Percentiles rank a stretch among this genome's conserved stretches.
These are phyloP conservation scores for Microcebus murinus DNA, from an alignment of 2,113 vertebrate genomes.

Conservation along the genomic window DNA sequence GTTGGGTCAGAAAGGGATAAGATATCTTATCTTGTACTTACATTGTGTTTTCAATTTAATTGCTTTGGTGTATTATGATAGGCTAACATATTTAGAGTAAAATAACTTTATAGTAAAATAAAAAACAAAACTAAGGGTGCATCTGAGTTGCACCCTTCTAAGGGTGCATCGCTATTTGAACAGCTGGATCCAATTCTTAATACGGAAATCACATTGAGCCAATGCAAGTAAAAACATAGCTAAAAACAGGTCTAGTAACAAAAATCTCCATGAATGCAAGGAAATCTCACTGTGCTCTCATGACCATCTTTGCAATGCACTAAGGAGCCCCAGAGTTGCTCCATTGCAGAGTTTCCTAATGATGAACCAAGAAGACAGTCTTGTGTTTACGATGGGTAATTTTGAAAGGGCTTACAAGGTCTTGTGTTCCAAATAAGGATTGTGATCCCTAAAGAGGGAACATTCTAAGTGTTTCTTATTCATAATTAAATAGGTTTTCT, in stretches of 20 bases:
- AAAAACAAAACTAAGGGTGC: background rate
- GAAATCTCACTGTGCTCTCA: background rate
- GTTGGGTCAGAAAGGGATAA: background rate
- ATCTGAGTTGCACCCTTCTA: background rate
- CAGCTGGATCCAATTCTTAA: slow-evolving; percentile 44
- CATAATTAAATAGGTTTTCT: slow-evolving; percentile 77
- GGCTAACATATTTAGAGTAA: background rate
- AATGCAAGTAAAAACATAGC: slow-evolving; percentile 59
- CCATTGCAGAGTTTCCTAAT: slow-evolving; percentile 43
- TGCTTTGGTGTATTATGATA: background rate
- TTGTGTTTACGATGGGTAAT: background rate
- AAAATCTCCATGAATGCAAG: slow-evolving; percentile 48
- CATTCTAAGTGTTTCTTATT: slow-evolving; percentile 78
- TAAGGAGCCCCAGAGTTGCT: background rate
- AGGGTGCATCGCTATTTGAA: slow-evolving; percentile 52
- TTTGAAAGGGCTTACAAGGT: slow-evolving; percentile 63
- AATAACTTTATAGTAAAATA: background rate
- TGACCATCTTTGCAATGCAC: background rate
- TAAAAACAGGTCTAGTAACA: background rate
- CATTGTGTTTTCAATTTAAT: background rate
- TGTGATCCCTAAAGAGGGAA: slow-evolving; percentile 58
- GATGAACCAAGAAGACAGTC: slow-evolving; percentile 1
- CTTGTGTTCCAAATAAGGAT: slow-evolving; percentile 46
- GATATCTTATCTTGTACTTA: background rate
- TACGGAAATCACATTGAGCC: slow-evolving; percentile 38